Conservation (phyloP, 2,888 invertebrate species). For the Lithophane ornitopus region DNA sequence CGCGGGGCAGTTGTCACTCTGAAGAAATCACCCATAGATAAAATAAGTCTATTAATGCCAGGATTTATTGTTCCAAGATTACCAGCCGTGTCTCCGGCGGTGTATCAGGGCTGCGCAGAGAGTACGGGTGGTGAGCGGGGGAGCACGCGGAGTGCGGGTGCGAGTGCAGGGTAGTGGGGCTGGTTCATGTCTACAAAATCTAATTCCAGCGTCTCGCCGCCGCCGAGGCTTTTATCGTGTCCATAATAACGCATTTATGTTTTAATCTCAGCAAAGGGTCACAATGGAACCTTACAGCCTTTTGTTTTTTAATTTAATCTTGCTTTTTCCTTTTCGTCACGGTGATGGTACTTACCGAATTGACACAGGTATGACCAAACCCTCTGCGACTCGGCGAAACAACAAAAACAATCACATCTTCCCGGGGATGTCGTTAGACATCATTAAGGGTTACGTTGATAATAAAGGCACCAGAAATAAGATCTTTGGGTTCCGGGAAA, state of each 20-base stretch:
- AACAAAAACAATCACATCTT: background rate
- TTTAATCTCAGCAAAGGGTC: slow-evolving; percentile 67
- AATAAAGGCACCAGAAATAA: background rate
- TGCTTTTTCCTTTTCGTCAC: slow-evolving; percentile 31
- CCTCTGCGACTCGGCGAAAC: background rate
- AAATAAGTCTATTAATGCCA: too few relatives aligned
- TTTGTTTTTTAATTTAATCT: slow-evolving; percentile 54
- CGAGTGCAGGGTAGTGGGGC: too few relatives aligned
- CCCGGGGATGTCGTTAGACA: background rate
- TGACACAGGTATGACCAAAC: background rate
- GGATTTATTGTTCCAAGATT: too few relatives aligned
- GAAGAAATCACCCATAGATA: too few relatives aligned
- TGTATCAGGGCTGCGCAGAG: slow-evolving; percentile 12
- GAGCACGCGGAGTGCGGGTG: background rate
- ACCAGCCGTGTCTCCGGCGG: too few relatives aligned
- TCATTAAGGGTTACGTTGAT: background rate
- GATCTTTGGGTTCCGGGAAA: too few relatives aligned
- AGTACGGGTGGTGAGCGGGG: background rate
- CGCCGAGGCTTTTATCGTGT: slow-evolving; percentile 66
- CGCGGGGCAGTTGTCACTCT: too few relatives aligned
- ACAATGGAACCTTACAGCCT: slow-evolving; percentile 49
- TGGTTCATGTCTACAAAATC: slow-evolving; percentile 54
- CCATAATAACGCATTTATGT: slow-evolving; percentile 67
- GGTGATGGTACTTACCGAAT: slow-evolving; percentile 26
- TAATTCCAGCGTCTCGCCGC: slow-evolving; percentile 62